Base-by-base conservation (phyloP, 2,888 invertebrate species). In the Drosophila percnosoma region DNA sequence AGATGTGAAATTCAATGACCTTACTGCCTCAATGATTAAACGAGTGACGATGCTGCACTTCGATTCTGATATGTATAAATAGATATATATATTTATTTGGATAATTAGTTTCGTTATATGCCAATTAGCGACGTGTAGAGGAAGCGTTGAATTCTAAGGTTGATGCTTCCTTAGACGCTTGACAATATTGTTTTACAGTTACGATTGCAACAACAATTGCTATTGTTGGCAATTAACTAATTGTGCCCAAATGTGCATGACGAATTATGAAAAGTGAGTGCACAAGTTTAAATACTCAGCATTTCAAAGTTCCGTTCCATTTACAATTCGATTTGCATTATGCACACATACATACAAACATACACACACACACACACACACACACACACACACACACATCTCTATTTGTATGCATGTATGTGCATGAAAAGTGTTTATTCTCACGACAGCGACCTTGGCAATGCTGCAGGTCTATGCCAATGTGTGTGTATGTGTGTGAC, bases 61-160 rank as follows among this genome's bases (percentile, higher is more conserved):
- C 51, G 59, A 69, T 70, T 74, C 62, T 87, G 70, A 73, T 78
- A 38, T 55, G 27, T 55, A 36, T 53, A 36, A 24, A 24, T 11
- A 45, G 7, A 45, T 29, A 29, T 15, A 38, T 4, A 55, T 29
- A n/a, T 38, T n/a, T 38, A n/a, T 54, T 18, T 38, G 18, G 27
- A 80, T 90, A 87, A 87, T 87, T 88, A 78, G 75, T 53, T 84
- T 67, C 63, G 90, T 84, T 90, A 87, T 87, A 87, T 87, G 80
- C 87, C 87, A 87, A 87, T 87, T 87, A 87, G 79, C 75, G 68
- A 48, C 73, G 70, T 75, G 76, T 87, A 68, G 84, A 89, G 87
- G 90, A 87, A 87, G 87, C 89, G 61, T 48, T 61, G 2, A 40
- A 55, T 40, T 40, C 60, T 64, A 75, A 79, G 61, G 61, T 48